Percentiles rank a stretch among this genome's conserved stretches.
Conservation (phyloP, 2,113 vertebrate genomes). For the Martes martes region DNA sequence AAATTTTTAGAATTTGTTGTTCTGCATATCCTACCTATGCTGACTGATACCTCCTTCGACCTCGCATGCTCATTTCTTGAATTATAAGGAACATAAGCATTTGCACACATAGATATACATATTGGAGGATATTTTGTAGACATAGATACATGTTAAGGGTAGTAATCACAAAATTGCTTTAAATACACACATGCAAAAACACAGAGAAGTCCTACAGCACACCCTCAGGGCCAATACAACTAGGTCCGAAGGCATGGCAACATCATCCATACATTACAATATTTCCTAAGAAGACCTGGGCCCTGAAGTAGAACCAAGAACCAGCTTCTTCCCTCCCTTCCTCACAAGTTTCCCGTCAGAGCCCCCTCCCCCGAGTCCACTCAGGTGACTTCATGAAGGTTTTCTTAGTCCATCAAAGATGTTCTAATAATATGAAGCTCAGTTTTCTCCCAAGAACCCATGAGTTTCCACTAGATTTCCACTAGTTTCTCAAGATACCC, state of each 20-base stretch:
- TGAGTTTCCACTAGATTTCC: not conserved
- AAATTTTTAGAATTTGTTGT: not conserved
- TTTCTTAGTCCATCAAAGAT: not conserved
- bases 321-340: not conserved
- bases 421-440: not conserved
- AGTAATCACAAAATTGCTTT: not conserved
- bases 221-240: not conserved
- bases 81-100: not conserved
- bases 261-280: accelerated
- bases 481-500: too few species aligned
- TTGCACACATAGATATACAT: not conserved
- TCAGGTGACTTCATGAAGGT: not conserved
- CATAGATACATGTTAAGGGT: not conserved
- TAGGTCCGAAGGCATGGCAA: not conserved
- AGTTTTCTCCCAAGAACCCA: not conserved
- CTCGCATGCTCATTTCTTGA: not conserved
- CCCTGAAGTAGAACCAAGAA: not conserved
- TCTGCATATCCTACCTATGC: not conserved
- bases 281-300: not conserved
- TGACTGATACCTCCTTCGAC: not conserved
- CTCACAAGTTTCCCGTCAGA: not conserved
- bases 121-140: not conserved
- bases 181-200: not conserved
- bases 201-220: not conserved
- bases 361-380: not conserved